Conservation (phyloP, 2,888 invertebrate species). For the Metalampra italica region DNA sequence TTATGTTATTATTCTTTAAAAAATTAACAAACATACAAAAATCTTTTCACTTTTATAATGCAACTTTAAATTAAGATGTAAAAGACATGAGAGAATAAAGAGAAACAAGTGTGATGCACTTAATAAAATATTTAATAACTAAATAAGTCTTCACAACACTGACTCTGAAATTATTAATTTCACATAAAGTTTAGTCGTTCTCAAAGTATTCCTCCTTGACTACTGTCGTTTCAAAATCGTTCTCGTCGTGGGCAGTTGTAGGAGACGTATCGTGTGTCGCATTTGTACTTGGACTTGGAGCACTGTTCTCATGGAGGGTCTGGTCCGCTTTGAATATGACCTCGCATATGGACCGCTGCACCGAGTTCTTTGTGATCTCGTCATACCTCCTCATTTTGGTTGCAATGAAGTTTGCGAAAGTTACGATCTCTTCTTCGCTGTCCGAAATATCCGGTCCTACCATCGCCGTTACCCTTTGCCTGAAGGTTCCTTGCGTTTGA, state of each 20-base stretch:
- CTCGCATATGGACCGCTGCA: conserved; percentile 44
- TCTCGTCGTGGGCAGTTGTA: too few species aligned
- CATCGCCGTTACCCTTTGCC: background rate
- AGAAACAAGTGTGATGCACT: too few species aligned
- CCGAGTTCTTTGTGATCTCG: conserved; percentile 31
- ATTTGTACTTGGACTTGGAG: background rate
- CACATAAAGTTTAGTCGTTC: background rate
- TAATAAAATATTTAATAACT: too few species aligned
- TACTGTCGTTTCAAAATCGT: background rate
- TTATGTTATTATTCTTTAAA: too few species aligned
- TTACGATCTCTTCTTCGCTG: conserved; percentile 37
- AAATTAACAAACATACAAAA: too few species aligned
- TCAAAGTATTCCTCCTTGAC: background rate
- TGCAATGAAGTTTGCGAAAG: conserved; percentile 38
- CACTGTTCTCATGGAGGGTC: conserved; percentile 15
- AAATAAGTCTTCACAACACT: background rate
- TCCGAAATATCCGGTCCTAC: conserved; percentile 10
- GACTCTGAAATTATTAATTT: background rate
- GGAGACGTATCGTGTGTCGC: background rate
- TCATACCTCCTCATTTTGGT: conserved; percentile 45
- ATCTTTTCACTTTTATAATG: too few species aligned
- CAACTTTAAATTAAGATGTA: too few species aligned
- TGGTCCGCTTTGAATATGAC: conserved; percentile 46
- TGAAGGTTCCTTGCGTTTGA: too few species aligned
- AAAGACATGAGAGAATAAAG: too few species aligned